A percentile compares a stretch with the other conserved stretches of the same genome.
Conservation (phyloP, 2,797 vertebrate species). For the Oreochromis grahami region DNA sequence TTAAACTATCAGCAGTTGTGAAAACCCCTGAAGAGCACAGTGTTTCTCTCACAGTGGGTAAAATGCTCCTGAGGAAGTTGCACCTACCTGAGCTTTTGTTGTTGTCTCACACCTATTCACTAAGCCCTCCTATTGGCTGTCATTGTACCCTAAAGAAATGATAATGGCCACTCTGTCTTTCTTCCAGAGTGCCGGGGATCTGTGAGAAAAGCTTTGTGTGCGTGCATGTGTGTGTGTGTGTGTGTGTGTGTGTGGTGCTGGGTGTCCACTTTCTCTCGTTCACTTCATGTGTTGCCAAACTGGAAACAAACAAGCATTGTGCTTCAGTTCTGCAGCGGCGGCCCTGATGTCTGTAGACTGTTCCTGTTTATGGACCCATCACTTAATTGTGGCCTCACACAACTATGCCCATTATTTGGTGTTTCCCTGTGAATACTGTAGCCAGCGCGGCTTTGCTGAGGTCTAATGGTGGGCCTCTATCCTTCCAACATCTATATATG, state of each 20-base stretch:
- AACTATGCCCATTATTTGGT: constrained; percentile 29
- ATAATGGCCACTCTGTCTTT: constrained; percentile 57
- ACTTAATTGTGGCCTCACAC: constrained; percentile 62
- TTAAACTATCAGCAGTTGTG: not conserved
- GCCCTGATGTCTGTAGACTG: constrained; percentile 46
- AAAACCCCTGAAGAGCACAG: not conserved
- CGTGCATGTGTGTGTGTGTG: not conserved
- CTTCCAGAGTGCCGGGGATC: constrained; percentile 42
- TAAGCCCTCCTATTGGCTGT: constrained; percentile 25
- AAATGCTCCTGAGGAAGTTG: constrained; percentile 44
- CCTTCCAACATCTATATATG: not conserved
- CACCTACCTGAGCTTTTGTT: constrained; percentile 31
- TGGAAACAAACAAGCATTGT: constrained; percentile 73
- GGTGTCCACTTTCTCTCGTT: constrained; percentile 49
- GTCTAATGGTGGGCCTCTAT: not conserved
- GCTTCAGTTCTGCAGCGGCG: constrained; percentile 21
- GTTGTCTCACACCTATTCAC: constrained; percentile 49
- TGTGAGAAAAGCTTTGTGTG: constrained; percentile 19
- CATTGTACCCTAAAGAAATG: constrained; percentile 46
- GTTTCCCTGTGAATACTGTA: constrained; percentile 6
- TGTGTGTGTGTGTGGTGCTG: not conserved
- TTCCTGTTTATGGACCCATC: constrained; percentile 62
- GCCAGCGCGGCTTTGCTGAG: not conserved
- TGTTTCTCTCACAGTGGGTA: not conserved
- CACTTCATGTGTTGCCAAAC: constrained; percentile 64